Percentiles rank a stretch among this genome's conserved stretches.
Evolutionary conservation across 2,888 invertebrate species (phyloP).

Genomic region (Molanna angustata): DNA sequence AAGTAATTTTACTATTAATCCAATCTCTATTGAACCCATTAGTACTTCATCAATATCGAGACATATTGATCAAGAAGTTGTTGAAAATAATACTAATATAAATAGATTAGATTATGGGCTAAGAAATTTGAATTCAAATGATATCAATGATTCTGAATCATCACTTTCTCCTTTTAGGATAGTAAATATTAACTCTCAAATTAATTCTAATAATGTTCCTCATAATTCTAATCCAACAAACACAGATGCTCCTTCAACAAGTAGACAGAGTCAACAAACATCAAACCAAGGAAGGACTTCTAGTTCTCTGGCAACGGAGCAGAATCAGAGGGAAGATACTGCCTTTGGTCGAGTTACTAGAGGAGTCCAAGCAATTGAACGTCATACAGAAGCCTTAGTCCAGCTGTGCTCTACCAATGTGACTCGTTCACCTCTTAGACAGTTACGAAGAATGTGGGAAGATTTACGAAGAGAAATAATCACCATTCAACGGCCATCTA

Average conservation of each 20-base stretch:
- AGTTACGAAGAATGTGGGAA: slow-evolving; percentile 63
- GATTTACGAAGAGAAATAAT: slow-evolving; percentile 60
- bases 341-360: slow-evolving; percentile 46
- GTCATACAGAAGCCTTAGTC: slow-evolving; percentile 44
- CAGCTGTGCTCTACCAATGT: slow-evolving; percentile 47
- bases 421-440: slow-evolving; percentile 50
- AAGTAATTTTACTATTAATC: slow-evolving; percentile 1
- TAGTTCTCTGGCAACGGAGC: not conserved
- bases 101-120: not conserved
- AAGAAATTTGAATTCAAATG: not conserved
- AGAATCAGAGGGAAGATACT: slow-evolving; percentile 1
- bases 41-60: slow-evolving; percentile 18
- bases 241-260: slow-evolving; percentile 12
- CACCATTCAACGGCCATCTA: slow-evolving; percentile 51
- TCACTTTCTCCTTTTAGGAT: not conserved
- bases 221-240: not conserved
- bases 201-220: not conserved
- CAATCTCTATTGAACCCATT: slow-evolving; percentile 11
- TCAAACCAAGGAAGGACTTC: slow-evolving; percentile 5
- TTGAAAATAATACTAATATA: not conserved
- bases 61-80: slow-evolving; percentile 17
- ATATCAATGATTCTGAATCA: not conserved
- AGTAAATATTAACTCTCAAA: not conserved
- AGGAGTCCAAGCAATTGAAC: slow-evolving; percentile 45
- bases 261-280: not conserved